Base-by-base conservation (phyloP, 2,797 vertebrate genomes). In the Salmo trutta region DNA sequence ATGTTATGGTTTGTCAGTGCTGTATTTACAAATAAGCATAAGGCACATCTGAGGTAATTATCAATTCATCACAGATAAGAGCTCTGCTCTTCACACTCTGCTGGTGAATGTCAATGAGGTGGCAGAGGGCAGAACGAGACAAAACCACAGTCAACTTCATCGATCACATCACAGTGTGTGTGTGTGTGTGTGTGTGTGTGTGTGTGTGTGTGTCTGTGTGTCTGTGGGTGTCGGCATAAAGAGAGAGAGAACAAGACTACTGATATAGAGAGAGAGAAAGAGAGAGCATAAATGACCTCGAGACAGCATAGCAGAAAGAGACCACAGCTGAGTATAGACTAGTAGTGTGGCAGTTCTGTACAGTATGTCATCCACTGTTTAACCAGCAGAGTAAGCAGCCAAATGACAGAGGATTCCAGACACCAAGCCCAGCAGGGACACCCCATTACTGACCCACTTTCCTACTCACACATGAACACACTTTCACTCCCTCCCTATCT, bases 351-450 rank as follows among this genome's bases (percentile, higher is more conserved):
- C 29, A 41, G 51, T 47, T 73, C 52, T 19, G 59, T 41, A 41
- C 36, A 47, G 41, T 47, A 10, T 47, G 41, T 12, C 41, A 47
- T 10, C 54, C 76, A 53, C 81, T 90, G 73, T 52, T 65, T 75
- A 72, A 59, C 56, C n/a, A 21, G 56, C 56, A 62, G 56, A 21
- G n/a, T n/a, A 70, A 79, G 82, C 83, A 77, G 82, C 81, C 75
- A 77, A 86, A 79, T 83, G 77, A 85, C 76, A 77, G 80, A 88
- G 82, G 86, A 82, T 82, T 85, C 75, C 72, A 72, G 84, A 90
- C 82, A 85, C 75, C 75, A 80, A 86, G 80, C 85, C 91, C 90
- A 91, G 89, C 91, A 90, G 90, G 84, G 87, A 88, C 82, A 88
- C 78, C 74, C 77, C 82, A 88, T 77, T 73, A 78, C 79, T 91